phyloP scores from a whole-genome alignment of 2,888 invertebrate genomes.

The Harpalus rubripes region DNA sequence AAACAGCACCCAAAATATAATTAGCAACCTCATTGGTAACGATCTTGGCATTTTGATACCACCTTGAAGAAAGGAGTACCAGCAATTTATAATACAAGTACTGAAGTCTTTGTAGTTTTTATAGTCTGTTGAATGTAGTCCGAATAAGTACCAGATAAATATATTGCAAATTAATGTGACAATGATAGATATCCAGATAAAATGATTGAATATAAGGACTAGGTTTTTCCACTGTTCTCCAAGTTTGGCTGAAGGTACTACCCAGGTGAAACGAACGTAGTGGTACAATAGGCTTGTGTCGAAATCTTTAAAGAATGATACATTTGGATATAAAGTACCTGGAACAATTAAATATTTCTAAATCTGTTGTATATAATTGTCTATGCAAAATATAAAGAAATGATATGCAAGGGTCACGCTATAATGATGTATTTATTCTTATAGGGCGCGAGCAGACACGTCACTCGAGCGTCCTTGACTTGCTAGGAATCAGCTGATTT shows the following conservation, averaged over 20 bases:
- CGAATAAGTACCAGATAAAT: conserved; percentile 36
- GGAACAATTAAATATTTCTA: not conserved
- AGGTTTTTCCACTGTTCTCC: conserved; percentile 44
- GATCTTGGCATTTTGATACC: conserved; percentile 45
- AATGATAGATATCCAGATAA: conserved; percentile 36
- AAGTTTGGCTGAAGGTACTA: conserved; percentile 42
- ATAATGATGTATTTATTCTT: too few species aligned
- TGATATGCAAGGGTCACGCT: too few species aligned
- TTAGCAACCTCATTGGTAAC: conserved; percentile 34
- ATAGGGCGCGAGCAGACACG: too few species aligned
- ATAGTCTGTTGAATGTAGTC: not conserved
- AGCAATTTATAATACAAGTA: conserved; percentile 38
- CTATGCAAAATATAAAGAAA: too few species aligned
- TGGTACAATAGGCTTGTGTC: conserved; percentile 48
- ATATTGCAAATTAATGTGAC: conserved; percentile 22
- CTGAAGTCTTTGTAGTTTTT: conserved; percentile 15
- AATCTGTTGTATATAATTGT: too few species aligned
- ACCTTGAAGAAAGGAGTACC: conserved; percentile 53
- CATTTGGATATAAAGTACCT: conserved; percentile 54
- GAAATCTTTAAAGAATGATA: conserved; percentile 38
- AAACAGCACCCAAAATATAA: conserved; percentile 52
- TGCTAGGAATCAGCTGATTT: too few species aligned
- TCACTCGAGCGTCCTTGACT: too few species aligned
- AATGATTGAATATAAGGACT: conserved; percentile 26
- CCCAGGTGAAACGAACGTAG: conserved; percentile 53